These are phyloP conservation scores for Xyrichtys novacula DNA, from an alignment of 2,797 vertebrate genomes.

Conservation along the genomic window DNA sequence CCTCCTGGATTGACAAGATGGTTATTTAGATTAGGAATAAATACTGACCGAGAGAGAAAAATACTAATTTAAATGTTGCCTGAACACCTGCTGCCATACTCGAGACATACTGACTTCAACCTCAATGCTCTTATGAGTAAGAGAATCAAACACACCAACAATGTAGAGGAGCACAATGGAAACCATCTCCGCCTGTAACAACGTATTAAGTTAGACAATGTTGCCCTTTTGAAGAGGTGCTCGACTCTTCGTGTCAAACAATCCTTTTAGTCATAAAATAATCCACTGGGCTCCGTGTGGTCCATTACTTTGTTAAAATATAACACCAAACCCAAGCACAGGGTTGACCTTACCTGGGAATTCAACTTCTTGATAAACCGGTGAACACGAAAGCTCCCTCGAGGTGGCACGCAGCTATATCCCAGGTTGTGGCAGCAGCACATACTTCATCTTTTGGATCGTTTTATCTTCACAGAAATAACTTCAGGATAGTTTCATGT, in stretches of 20 bases:
- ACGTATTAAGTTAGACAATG: constrained; percentile 25
- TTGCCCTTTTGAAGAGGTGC: neutral
- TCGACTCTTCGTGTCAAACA: constrained; percentile 1
- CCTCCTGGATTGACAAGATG: no score
- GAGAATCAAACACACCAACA: constrained; percentile 59
- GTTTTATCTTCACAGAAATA: neutral
- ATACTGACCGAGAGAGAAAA: neutral
- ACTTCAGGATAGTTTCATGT: neutral
- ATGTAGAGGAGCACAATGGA: constrained; percentile 65
- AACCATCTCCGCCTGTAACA: constrained; percentile 40
- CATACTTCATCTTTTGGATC: constrained; percentile 66
- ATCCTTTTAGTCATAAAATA: neutral
- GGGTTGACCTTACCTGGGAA: constrained; percentile 67
- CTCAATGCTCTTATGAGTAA: constrained; percentile 70
- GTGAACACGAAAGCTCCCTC: constrained; percentile 57
- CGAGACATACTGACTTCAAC: constrained; percentile 45
- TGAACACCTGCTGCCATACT: constrained; percentile 75
- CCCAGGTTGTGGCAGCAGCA: constrained; percentile 57
- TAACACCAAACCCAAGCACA: neutral
- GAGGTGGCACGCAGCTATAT: constrained; percentile 58
- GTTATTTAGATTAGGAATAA: neutral
- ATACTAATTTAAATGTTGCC: constrained; percentile 2
- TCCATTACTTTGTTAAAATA: neutral
- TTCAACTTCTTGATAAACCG: constrained; percentile 59
- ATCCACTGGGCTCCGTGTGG: neutral